Percentiles rank a stretch among this genome's conserved stretches.
Conservation (phyloP, 2,797 vertebrate genomes). For the Scarus forsteni region DNA sequence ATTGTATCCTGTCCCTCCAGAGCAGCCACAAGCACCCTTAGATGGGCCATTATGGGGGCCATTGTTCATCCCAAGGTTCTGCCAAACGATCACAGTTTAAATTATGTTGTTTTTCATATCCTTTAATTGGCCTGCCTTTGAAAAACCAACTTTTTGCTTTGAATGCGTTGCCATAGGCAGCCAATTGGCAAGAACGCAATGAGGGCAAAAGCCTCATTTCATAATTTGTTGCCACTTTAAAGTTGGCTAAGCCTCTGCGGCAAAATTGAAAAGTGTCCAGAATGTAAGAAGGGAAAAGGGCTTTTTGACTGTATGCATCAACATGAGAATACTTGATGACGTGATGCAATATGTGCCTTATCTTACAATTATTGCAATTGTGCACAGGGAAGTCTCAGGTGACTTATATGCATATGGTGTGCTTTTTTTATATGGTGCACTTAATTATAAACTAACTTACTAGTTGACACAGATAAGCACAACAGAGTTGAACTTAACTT, state of each 20-base stretch:
- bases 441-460: slow-evolving; percentile 1
- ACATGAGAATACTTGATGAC: slow-evolving; percentile 73
- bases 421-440: slow-evolving; percentile 17
- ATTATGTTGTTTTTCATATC: slow-evolving; percentile 84
- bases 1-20: slow-evolving; percentile 64
- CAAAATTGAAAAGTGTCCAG: slow-evolving; percentile 84
- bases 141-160: slow-evolving; percentile 85
- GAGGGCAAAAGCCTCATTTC: slow-evolving; percentile 84
- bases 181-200: slow-evolving; percentile 85
- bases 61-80: slow-evolving; percentile 77
- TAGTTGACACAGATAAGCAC: slow-evolving; percentile 29
- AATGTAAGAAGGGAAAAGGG: slow-evolving; percentile 72
- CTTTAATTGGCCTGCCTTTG: slow-evolving; percentile 85
- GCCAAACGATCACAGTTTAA: slow-evolving; percentile 84
- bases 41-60: slow-evolving; percentile 74
- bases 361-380: slow-evolving; percentile 58
- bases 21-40: slow-evolving; percentile 66
- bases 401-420: slow-evolving; percentile 20
- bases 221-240: slow-evolving; percentile 87
- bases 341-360: slow-evolving; percentile 59
- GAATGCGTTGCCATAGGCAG: slow-evolving; percentile 82
- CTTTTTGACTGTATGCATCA: slow-evolving; percentile 66
- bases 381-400: slow-evolving; percentile 25
- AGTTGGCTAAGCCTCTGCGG: slow-evolving; percentile 82
- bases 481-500: slow-evolving; percentile 9